Percentiles rank a stretch among this genome's conserved stretches.
These are phyloP conservation scores for Ophraella communa DNA, from an alignment of 2,888 invertebrate species.

Conservation along the genomic window DNA sequence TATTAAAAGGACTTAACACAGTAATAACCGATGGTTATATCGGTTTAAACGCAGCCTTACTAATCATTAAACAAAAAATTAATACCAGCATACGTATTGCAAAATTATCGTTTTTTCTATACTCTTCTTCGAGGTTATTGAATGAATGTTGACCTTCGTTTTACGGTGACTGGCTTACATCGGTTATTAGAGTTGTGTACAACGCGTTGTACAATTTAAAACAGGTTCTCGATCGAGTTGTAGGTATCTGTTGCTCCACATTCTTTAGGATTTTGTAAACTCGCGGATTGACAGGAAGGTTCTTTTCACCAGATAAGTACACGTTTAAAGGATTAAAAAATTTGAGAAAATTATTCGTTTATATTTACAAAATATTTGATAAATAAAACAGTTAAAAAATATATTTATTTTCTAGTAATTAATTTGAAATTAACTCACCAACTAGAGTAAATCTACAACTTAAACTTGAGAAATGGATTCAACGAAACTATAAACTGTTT, in stretches of 20 bases:
- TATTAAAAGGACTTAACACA: background rate
- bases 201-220: background rate
- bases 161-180: constrained; percentile 8
- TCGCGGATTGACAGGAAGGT: background rate
- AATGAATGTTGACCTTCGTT: constrained; percentile 18
- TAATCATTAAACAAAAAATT: background rate
- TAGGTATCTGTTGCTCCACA: background rate
- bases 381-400: no score
- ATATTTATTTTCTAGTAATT: no score
- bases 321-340: background rate
- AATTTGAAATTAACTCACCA: background rate
- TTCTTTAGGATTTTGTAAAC: background rate
- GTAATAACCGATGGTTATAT: background rate
- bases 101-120: constrained; percentile 1
- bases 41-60: background rate
- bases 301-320: background rate
- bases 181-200: background rate
- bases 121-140: constrained; percentile 5
- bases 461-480: background rate
- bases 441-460: background rate
- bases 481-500: background rate
- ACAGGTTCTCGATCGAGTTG: background rate
- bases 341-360: background rate
- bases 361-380: no score
- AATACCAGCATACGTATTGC: background rate